Conservation (phyloP, 1,140 invertebrate species). For the Wasmannia auropunctata region DNA sequence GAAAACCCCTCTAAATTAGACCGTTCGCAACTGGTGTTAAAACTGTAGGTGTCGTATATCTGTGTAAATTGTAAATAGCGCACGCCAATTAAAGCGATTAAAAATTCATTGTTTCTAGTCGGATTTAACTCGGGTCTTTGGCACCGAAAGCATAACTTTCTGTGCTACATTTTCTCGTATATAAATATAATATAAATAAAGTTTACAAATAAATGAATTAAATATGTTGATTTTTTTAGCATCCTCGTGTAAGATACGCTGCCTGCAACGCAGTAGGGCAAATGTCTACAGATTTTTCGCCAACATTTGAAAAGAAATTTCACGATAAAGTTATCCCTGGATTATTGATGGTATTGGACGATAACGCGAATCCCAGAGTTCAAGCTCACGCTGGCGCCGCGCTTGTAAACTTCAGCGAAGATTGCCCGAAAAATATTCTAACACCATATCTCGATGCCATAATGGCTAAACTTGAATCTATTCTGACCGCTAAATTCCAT, state of each 20-base stretch:
- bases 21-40: no score
- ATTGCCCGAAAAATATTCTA: conserved; percentile 98
- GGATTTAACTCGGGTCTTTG: no score
- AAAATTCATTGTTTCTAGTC: no score
- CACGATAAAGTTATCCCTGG: conserved; percentile 97
- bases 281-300: conserved; percentile 99
- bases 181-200: neutral
- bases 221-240: conserved; percentile 85
- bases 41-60: no score
- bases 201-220: neutral
- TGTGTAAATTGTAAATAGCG: no score
- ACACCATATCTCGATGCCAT: conserved; percentile 95
- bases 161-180: no score
- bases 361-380: conserved; percentile 96
- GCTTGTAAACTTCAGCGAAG: conserved; percentile 99
- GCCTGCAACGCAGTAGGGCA: conserved; percentile 99
- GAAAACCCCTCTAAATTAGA: no score
- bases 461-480: conserved; percentile 95
- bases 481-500: conserved; percentile 97
- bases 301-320: conserved; percentile 98
- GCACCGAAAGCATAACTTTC: no score
- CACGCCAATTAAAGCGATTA: no score
- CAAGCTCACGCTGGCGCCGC: conserved; percentile 97
- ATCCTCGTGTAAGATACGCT: conserved; percentile 97
- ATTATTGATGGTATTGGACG: conserved; percentile 95